A percentile compares a stretch with the other conserved stretches of the same genome.
These are phyloP conservation scores for Pangasius macronema DNA, from an alignment of 2,797 vertebrate species.

Conservation along the genomic window DNA sequence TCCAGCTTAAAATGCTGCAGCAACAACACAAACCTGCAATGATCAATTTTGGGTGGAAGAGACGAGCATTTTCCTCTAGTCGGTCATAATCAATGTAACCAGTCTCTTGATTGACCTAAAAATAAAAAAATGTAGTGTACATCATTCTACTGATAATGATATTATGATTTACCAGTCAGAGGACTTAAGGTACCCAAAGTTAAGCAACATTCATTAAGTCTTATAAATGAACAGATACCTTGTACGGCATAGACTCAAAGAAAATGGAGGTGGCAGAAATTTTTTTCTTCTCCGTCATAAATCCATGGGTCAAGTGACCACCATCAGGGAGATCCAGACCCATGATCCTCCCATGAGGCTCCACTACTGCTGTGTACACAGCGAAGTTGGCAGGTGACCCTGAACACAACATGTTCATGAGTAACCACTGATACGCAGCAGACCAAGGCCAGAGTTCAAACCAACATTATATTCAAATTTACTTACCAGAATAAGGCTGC, in stretches of 20 bases:
- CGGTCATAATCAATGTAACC: conserved; percentile 91
- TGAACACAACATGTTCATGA: conserved; percentile 57
- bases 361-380: conserved; percentile 90
- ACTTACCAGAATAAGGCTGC: conserved; percentile 93
- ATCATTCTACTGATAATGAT: background rate
- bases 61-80: conserved; percentile 86
- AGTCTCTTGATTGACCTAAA: conserved; percentile 87
- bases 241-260: conserved; percentile 99
- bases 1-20: background rate
- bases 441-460: background rate
- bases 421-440: conserved; percentile 7
- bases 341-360: conserved; percentile 97
- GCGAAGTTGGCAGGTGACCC: conserved; percentile 96
- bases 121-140: background rate
- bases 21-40: conserved; percentile 80
- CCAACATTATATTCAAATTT: conserved; percentile 28
- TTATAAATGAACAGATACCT: conserved; percentile 72
- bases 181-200: background rate
- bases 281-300: conserved; percentile 98
- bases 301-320: conserved; percentile 94
- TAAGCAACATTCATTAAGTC: background rate
- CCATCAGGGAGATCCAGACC: conserved; percentile 95
- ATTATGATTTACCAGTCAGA: background rate
- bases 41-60: conserved; percentile 93
- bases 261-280: conserved; percentile 96